Evolutionary conservation across 2,113 vertebrate species (phyloP), one percentile per base, ranked within the genome.

Genomic region (Thalassarche chlororhynchos): DNA sequence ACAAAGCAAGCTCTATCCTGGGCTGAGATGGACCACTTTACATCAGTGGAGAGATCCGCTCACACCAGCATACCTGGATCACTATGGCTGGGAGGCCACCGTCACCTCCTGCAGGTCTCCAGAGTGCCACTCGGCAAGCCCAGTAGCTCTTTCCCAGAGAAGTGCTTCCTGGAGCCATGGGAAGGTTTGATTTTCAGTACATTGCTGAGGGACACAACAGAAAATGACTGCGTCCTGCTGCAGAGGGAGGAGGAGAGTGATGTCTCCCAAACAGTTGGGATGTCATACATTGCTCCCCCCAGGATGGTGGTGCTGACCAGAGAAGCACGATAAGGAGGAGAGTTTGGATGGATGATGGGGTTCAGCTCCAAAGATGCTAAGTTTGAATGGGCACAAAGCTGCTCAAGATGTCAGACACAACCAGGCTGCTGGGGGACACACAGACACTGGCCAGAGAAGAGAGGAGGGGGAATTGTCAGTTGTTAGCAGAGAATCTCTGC

Each of bases 11-110:
- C n/a, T 76, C 57, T 26, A 23, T 17, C 18, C 28, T 58, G 78
- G 60, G n/a, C 52, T 49, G 57, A 60, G 70, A 46, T 52, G 71
- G 24, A 62, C 40, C 19, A 4, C 23, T 54, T 18, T 34, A 64
- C 38, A 25, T 8, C 64, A 47, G 5, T 3, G 10, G 51, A 54
- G 81, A 75, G 55, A 32, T 28, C 28, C 12, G 12, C 40, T 32
- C 60, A 8, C 0, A 2, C 15, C 58, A 42, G 25, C 0, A 1
- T 16, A 60, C 42, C 42, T 32, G 40, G 6, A 36, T 55, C 78
- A 17, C 60, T 34, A 19, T 1, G 7, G 49, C 69, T 58, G 38
- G 25, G 5, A 51, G 79, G 66, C 44, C 60, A 68, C 29, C 4
- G 17, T 8, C 81, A 57, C 49, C 34, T 65, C 44, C 21, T 13